phyloP scores from a whole-genome alignment of 2,797 vertebrate genomes.

The Hemitrygon akajei region DNA sequence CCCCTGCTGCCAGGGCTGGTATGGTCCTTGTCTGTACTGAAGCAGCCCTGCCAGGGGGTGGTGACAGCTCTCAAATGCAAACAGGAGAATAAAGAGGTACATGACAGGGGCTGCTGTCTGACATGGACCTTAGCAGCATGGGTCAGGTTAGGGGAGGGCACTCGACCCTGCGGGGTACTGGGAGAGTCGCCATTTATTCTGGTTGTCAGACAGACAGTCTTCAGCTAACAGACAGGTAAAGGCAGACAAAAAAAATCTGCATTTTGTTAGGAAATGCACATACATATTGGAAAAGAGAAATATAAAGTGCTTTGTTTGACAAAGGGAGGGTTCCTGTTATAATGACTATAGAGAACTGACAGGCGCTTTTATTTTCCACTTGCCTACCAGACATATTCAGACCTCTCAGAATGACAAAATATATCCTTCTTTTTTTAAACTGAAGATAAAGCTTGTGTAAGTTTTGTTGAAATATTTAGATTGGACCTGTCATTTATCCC shows the following conservation, averaged over 20 bases:
- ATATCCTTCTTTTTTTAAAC: background rate
- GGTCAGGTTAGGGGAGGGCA: slow-evolving; percentile 52
- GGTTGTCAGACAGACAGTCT: slow-evolving; percentile 43
- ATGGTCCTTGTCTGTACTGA: slow-evolving; percentile 53
- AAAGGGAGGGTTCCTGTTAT: slow-evolving; percentile 37
- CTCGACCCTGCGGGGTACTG: slow-evolving; percentile 43
- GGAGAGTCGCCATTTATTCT: slow-evolving; percentile 50
- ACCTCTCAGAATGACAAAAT: slow-evolving; percentile 11
- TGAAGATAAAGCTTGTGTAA: background rate
- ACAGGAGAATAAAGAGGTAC: slow-evolving; percentile 64
- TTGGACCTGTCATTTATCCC: background rate
- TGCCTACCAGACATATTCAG: slow-evolving; percentile 17
- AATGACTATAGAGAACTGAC: slow-evolving; percentile 29
- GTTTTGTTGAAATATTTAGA: background rate
- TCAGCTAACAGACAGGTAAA: slow-evolving; percentile 39
- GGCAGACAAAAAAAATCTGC: slow-evolving; percentile 38
- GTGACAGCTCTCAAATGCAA: slow-evolving; percentile 74
- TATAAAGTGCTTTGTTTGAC: slow-evolving; percentile 31
- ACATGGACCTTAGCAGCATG: slow-evolving; percentile 75
- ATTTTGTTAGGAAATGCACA: slow-evolving; percentile 38
- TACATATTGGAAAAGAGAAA: slow-evolving; percentile 36
- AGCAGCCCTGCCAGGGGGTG: slow-evolving; percentile 56
- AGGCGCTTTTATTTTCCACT: background rate
- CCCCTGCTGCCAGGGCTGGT: slow-evolving; percentile 48
- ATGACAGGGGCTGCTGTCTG: slow-evolving; percentile 77